Conservation (phyloP, 2,797 vertebrate genomes). For the Allobates femoralis region DNA sequence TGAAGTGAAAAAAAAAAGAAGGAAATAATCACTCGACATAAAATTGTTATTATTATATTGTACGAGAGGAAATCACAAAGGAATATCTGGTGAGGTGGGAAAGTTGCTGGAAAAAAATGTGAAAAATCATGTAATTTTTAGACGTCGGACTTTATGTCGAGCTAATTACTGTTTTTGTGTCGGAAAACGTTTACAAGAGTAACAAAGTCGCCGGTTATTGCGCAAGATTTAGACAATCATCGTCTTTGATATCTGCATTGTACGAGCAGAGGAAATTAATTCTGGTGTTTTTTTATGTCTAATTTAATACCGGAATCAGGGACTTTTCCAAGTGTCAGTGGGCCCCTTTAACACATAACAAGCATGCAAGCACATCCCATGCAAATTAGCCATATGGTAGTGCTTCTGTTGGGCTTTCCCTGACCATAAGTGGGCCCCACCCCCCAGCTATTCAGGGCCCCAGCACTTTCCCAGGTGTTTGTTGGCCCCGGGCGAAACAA, state of each 20-base stretch:
- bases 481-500: too few species aligned
- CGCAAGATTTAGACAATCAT: not conserved
- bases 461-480: too few species aligned
- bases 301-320: not conserved
- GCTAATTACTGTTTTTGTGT: slow-evolving; percentile 18
- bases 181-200: not conserved
- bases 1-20: not conserved
- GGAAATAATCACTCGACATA: not conserved
- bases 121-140: not conserved
- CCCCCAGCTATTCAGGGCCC: too few species aligned
- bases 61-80: not conserved
- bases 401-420: too few species aligned
- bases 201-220: not conserved
- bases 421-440: too few species aligned
- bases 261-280: not conserved
- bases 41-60: slow-evolving; percentile 8
- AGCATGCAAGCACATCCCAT: too few species aligned
- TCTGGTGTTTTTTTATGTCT: not conserved
- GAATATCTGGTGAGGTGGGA: not conserved
- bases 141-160: not conserved
- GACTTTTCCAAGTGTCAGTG: too few species aligned
- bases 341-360: too few species aligned
- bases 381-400: too few species aligned
- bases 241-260: not conserved
- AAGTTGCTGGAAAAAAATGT: not conserved